Evolutionary conservation across 2,888 invertebrate genomes (phyloP), one percentile per base, ranked within the genome.

Genomic region (Volucella zonaria): DNA sequence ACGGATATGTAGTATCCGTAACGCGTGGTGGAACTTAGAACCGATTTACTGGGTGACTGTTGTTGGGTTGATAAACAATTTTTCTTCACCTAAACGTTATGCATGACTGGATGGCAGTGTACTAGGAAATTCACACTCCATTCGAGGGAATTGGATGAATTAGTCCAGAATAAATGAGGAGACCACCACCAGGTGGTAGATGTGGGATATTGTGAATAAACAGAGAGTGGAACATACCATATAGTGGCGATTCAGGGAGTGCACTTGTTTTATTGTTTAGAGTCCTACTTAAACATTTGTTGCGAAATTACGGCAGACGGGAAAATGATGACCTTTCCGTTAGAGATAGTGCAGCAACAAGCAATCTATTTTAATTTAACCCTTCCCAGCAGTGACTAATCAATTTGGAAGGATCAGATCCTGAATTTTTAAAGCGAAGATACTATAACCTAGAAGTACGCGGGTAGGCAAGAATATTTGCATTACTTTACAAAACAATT

Each of bases 41-140:
- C 81, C 81, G 80, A 81, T 85, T 85, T 85, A 73, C 81, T 85
- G 76, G 73, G 68, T 85, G 85, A 85, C 80, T 85, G 81, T 68
- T 85, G 81, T 81, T 70, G 73, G 76, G 4, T 77, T 81, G 68
- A 77, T 81, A 81, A 73, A 77, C 47, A 76, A 61, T 51, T 70
- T 45, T 45, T 18, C 40, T 42, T 62, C 49, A 18, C 52, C 49
- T 58, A 45, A 47, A 59, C 31, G 75, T 49, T 67, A 54, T 73
- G 71, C 76, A 68, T 77, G 81, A 73, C 18, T 81, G 76, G 43
- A 49, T 68, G 67, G 6, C 49, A 54, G 67, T 76, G 71, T 64
- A 80, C 67, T 74, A 81, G 81, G 73, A 77, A 81, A 59, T 85
- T 85, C 85, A 85, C 85, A 85, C 85, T 81, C 71, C 77, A 85